phyloP scores from a whole-genome alignment of 2,113 vertebrate species.

The Athene cunicularia region DNA sequence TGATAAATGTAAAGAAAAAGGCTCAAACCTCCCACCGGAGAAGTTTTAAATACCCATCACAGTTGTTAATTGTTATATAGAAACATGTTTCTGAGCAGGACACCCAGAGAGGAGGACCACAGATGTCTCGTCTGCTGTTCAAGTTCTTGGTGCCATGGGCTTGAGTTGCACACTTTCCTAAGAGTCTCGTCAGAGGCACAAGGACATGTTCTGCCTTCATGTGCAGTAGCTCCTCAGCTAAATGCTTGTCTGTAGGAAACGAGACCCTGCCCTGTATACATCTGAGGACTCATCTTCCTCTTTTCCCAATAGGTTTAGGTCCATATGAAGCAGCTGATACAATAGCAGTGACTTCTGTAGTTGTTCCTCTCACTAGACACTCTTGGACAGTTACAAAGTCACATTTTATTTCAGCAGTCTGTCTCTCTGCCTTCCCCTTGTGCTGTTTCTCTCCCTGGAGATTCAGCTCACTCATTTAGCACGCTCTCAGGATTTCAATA shows the following conservation, averaged over 20 bases:
- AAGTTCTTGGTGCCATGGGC: neutral
- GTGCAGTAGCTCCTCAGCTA: neutral
- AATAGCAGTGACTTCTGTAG: neutral
- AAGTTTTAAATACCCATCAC: neutral
- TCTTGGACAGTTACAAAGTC: neutral
- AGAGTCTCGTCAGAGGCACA: neutral
- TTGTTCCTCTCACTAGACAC: neutral
- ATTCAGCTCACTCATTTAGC: neutral
- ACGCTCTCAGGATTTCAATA: constrained; percentile 25
- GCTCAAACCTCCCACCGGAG: neutral
- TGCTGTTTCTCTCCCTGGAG: neutral
- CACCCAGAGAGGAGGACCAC: neutral
- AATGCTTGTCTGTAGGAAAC: accelerated
- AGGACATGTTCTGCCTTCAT: neutral
- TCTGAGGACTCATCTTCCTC: neutral
- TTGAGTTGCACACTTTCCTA: neutral
- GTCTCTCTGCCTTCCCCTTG: neutral
- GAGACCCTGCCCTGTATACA: neutral
- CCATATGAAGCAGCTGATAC: neutral
- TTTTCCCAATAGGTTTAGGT: neutral
- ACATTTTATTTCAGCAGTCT: neutral
- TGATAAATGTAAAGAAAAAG: neutral
- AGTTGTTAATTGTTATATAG: neutral
- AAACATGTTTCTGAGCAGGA: neutral
- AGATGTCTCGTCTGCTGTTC: neutral